Evolutionary conservation across 2,888 invertebrate species (phyloP), one percentile per base, ranked within the genome.

Genomic region (Hemicrepidius hirtus): DNA sequence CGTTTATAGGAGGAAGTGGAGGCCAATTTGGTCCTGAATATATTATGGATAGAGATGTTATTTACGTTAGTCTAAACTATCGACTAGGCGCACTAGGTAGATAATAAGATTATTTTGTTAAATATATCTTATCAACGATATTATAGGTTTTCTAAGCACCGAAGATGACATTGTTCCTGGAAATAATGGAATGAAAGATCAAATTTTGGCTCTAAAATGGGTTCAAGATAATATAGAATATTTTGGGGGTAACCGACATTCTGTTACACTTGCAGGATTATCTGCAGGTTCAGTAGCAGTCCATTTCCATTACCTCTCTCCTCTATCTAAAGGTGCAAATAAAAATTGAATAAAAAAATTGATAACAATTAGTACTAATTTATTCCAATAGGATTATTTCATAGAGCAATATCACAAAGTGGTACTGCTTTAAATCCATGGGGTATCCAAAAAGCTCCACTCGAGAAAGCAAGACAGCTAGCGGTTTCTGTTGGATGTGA

Each of bases 261-360:
- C 91, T 68, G 88, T 94, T 24, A 92, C 93, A 0, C 83, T 94
- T 1, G 84, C 90, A 0, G 94, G 95, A 1, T 88, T 90, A 80
- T 94, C 94, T 3, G 92, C 94, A 0, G 95, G 95, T 0, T 94
- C 91, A 28, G 92, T 91, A 3, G 92, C 94, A 77, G 92, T 92
- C 0, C 93, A 94, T 82, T 90, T 93, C 75, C 94, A 94, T 76
- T 90, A 91, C 76, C 78, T 94, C 10, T 91, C 92, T 0, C 90
- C 91, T 0, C 80, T 90, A 76, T 91, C 92, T 12, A 87, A 86
- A 83, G 92, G 91, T 88, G 5, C 2, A 24, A 24, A 24, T 24
- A 24, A 24, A 24, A 24, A 24, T 24, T 24, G 5, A 24, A 24
- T 5, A 24, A 3, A 2, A 2, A 46, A 12, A 46, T 3, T 46